These are phyloP conservation scores for Anolis carolinensis DNA, from an alignment of 2,113 vertebrate species.

Conservation along the genomic window DNA sequence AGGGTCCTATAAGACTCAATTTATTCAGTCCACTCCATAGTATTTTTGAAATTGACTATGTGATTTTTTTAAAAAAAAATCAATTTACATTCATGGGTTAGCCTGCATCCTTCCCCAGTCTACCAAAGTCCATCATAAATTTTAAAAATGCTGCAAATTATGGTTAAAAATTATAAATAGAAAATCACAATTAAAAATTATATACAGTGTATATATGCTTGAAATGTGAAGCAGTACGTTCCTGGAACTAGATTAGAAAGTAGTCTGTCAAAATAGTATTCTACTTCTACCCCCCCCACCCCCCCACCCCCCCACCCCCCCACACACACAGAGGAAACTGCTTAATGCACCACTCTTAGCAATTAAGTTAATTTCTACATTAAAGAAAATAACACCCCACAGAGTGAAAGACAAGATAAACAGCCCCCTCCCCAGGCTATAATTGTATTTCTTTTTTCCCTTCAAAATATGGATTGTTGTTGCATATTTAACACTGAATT, in stretches of 20 bases:
- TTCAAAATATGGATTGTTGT: slow-evolving; percentile 61
- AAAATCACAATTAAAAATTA: not conserved
- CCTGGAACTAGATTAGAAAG: not conserved
- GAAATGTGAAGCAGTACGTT: not conserved
- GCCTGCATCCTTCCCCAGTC: not conserved
- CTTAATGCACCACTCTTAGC: not conserved
- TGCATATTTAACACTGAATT: slow-evolving; percentile 55
- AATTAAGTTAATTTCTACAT: not conserved
- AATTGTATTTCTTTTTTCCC: slow-evolving; percentile 47
- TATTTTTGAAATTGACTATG: not conserved
- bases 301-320: slow-evolving; percentile 28
- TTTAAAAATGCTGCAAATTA: not conserved
- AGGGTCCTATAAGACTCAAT: not conserved
- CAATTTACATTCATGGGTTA: not conserved
- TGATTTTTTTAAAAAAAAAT: not conserved
- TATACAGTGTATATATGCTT: rapidly evolving
- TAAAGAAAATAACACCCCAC: slow-evolving; percentile 22
- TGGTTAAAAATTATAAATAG: slow-evolving; percentile 19
- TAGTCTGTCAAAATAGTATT: not conserved
- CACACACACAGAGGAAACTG: not conserved
- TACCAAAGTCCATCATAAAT: not conserved
- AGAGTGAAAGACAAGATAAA: slow-evolving; percentile 59
- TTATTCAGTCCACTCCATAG: too few species aligned
- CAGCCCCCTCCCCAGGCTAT: slow-evolving; percentile 39
- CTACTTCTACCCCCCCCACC: slow-evolving; percentile 10